Evolutionary conservation across 2,797 vertebrate species (phyloP), one percentile per base, ranked within the genome.

Genomic region (Microctenopoma stevenorrisi): DNA sequence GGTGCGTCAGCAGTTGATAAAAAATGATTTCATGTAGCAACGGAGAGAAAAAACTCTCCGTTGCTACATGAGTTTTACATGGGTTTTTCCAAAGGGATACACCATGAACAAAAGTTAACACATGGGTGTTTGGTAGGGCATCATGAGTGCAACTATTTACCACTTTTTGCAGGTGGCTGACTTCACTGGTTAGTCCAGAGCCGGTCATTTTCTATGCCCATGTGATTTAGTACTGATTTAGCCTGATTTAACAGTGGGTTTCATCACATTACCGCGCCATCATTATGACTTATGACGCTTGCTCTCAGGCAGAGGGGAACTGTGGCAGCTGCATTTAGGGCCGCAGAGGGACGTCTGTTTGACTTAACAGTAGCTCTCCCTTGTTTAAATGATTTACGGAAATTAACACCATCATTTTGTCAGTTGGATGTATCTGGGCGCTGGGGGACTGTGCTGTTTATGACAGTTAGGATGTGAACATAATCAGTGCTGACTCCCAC

Each of bases 401-500:
- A 77, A 82, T 75, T 38, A 83, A 47, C 74, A 48, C 75, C 64
- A 76, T 78, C 47, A 68, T 74, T 69, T 72, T 78, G 68, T 78
- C 68, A n/a, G 61, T 33, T 55, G 72, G 67, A 64, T 43, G 56
- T 58, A 5, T 72, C 57, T 46, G 65, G 53, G 42, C 30, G 35
- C 57, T n/a, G 55, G 56, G 68, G 72, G 66, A 61, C 60, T 26
- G 43, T 35, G 64, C 64, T 47, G 59, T 44, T 64, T 64, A 14
- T 72, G 70, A 68, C 74, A 74, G 78, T 65, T 63, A 54, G 78
- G 74, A 83, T 71, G 76, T 47, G 83, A 72, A 67, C 49, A 46
- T 76, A 72, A 84, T 84, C 57, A 64, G 69, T 10, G 75, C 38
- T 65, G 53, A 51, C 37, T 46, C 47, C 74, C 86, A 96, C 95